These are phyloP conservation scores for Anodontia alba DNA, from an alignment of 2,888 invertebrate genomes.

Conservation along the genomic window DNA sequence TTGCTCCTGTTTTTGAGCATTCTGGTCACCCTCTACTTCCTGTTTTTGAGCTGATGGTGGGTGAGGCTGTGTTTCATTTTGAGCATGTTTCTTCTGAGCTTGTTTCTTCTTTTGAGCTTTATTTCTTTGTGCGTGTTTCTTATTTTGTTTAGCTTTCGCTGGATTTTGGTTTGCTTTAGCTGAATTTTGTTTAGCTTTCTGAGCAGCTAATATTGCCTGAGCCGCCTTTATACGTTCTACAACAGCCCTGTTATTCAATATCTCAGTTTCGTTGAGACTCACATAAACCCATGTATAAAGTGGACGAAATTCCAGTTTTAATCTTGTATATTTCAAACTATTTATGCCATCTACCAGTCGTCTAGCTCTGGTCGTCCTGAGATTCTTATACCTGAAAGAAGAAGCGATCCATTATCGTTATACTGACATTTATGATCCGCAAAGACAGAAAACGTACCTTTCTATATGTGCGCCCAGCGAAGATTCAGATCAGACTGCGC, in stretches of 20 bases:
- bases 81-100: not conserved
- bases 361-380: constrained; percentile 61
- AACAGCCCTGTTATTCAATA: constrained; percentile 37
- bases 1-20: too few species aligned
- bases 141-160: not conserved
- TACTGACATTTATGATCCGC: too few species aligned
- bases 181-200: constrained; percentile 3
- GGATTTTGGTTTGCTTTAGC: not conserved
- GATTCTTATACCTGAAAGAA: constrained; percentile 63
- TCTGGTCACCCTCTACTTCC: too few species aligned
- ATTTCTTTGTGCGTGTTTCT: not conserved
- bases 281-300: constrained; percentile 69
- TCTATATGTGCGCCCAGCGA: too few species aligned
- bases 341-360: constrained; percentile 67
- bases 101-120: not conserved
- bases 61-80: not conserved
- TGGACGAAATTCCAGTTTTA: constrained; percentile 54
- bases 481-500: too few species aligned
- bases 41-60: too few species aligned
- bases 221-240: not conserved
- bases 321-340: constrained; percentile 62
- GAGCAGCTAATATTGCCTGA: not conserved
- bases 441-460: too few species aligned
- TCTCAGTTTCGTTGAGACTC: constrained; percentile 57
- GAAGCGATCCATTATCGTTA: too few species aligned